Percentiles rank a stretch among this genome's conserved stretches.
Conservation (phyloP, 1,140 invertebrate species). For the Euglossa dilemma region DNA sequence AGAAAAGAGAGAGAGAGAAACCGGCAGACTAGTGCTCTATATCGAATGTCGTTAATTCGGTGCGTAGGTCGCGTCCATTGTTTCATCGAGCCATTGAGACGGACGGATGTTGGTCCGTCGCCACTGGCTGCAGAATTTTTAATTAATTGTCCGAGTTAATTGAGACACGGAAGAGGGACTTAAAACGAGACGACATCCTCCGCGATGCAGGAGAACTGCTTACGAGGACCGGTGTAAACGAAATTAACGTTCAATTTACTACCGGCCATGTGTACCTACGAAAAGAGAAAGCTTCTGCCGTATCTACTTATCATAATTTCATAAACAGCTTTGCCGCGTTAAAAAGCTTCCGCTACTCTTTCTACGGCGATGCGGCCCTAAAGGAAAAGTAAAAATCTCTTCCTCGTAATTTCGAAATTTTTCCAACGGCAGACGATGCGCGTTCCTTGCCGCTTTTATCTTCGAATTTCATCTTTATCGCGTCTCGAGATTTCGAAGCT, state of each 20-base stretch:
- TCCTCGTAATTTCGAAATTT: not conserved
- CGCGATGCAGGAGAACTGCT: not conserved
- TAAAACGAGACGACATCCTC: not conserved
- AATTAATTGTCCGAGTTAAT: conserved; percentile 65
- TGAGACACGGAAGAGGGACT: conserved; percentile 25
- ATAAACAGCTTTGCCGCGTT: no score
- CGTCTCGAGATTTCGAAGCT: no score
- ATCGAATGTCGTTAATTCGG: conserved; percentile 6
- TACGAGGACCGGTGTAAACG: not conserved
- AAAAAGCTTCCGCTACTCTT: not conserved
- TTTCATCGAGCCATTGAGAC: conserved; percentile 29
- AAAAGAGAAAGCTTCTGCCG: not conserved
- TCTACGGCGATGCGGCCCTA: no score
- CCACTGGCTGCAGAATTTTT: conserved; percentile 58
- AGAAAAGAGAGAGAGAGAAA: not conserved
- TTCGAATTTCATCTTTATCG: no score
- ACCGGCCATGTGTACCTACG: not conserved
- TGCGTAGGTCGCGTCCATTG: conserved; percentile 33
- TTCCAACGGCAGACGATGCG: not conserved
- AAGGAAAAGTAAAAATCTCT: not conserved
- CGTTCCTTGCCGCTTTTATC: no score
- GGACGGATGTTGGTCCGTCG: conserved; percentile 37
- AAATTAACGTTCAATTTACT: not conserved
- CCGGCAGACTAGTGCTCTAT: conserved; percentile 8
- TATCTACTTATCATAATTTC: no score